Base-by-base conservation (phyloP, 2,797 vertebrate species). In the Semotilus atromaculatus region DNA sequence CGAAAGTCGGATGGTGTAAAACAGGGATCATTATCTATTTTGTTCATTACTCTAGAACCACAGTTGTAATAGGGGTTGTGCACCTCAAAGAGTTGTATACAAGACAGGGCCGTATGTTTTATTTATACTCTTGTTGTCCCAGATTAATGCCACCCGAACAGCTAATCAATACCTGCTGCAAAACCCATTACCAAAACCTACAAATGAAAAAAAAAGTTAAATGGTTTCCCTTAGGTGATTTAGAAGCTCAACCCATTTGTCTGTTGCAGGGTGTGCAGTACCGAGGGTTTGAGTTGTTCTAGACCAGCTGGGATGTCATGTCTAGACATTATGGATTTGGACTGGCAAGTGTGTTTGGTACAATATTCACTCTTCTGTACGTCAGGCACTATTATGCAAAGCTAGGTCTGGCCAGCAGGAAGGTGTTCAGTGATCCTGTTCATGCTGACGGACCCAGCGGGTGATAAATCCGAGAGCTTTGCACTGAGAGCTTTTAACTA, bases 81-180 rank as follows among this genome's bases (percentile, higher is more conserved):
- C n/a, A 53, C 75, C 55, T 84, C 4, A 74, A 60, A 77, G 48
- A 68, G 70, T 38, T 21, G 43, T 23, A 64, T 60, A 68, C 86
- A 83, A 26, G 43, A 68, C 62, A 66, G 38, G 26, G 19, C 80
- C 29, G 40, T 83, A 80, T 72, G 77, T 87, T 85, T 86, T 53
- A 87, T 86, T 84, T 87, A 66, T 68, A 75, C 68, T 73, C 72
- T 67, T 70, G 81, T 72, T 89, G 81, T 87, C 84, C 29, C 62
- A 67, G 82, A 86, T 81, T 81, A 68, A 87, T 83, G 88, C 66
- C 58, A 80, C 16, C 2, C 31, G 3, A 81, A 77, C 83, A 83
- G 29, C 53, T 79, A 82, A 91, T 91, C 87, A 86, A 86, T 91
- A 88, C 74, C 84, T 62, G 88, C 85, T 85, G 67, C n/a, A 75